These are phyloP conservation scores for Macropodus opercularis DNA, from an alignment of 2,797 vertebrate genomes.

Conservation along the genomic window DNA sequence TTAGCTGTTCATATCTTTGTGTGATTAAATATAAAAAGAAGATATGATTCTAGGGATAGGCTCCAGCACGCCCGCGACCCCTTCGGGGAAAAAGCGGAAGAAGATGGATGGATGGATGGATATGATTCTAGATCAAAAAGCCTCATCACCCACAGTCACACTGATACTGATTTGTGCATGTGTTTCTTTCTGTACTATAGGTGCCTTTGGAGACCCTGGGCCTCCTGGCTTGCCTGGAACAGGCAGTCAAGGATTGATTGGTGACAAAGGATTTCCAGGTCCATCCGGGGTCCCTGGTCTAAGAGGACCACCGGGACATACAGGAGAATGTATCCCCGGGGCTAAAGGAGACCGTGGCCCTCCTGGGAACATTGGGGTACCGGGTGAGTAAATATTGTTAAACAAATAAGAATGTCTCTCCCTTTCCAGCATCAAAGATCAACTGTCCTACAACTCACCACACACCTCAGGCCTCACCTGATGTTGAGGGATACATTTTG, in stretches of 20 bases:
- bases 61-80: too few relatives aligned
- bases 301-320: conserved; percentile 50
- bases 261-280: conserved; percentile 62
- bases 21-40: too few relatives aligned
- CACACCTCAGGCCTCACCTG: neutral
- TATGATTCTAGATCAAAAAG: too few relatives aligned
- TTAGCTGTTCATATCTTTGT: too few relatives aligned
- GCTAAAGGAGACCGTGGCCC: conserved; percentile 84
- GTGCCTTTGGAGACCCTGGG: conserved; percentile 82
- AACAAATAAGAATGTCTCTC: neutral
- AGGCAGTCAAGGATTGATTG: conserved; percentile 48
- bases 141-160: too few relatives aligned
- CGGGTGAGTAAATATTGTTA: conserved; percentile 68
- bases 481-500: neutral
- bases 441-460: neutral
- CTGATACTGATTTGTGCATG: neutral
- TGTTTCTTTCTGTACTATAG: conserved; percentile 63
- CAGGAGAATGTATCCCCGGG: conserved; percentile 71
- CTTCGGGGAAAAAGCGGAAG: too few relatives aligned
- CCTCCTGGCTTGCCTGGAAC: conserved; percentile 17
- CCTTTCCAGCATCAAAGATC: neutral
- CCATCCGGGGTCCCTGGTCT: conserved; percentile 44
- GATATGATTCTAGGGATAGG: too few relatives aligned
- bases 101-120: too few relatives aligned
- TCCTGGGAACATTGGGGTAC: conserved; percentile 80